phyloP scores from a whole-genome alignment of 2,113 vertebrate species.

The Bombycilla garrulus region DNA sequence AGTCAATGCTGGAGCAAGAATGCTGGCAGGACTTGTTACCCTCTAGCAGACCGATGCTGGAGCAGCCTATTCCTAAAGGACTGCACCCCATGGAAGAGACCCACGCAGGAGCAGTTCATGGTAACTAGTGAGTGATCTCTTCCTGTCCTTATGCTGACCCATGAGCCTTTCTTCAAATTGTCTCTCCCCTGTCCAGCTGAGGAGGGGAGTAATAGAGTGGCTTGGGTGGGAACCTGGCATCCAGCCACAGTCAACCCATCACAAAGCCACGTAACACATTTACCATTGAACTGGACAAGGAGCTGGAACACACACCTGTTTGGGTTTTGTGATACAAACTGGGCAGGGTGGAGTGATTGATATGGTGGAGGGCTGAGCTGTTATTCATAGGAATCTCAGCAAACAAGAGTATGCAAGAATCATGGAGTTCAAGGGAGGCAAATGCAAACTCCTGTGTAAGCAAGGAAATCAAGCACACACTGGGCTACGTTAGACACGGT shows the following conservation, averaged over 20 bases:
- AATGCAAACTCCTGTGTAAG: neutral
- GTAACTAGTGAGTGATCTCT: neutral
- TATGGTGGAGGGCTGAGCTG: neutral
- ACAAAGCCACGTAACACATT: neutral
- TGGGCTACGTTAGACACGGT: accelerated
- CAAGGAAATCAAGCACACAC: neutral
- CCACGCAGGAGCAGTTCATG: accelerated
- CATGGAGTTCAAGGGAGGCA: neutral
- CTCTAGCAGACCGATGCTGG: neutral
- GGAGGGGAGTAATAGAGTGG: neutral
- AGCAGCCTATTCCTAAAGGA: neutral
- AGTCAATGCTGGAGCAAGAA: neutral
- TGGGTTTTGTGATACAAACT: neutral
- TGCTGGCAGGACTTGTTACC: neutral
- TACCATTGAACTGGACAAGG: neutral
- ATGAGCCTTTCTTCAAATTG: neutral
- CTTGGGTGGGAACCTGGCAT: neutral
- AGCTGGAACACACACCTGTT: neutral
- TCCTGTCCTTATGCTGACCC: neutral
- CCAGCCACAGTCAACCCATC: neutral
- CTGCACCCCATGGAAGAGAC: neutral
- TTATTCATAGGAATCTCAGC: neutral
- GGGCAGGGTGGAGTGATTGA: neutral
- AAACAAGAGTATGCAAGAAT: neutral
- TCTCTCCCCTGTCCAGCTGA: neutral